These are phyloP conservation scores for Himalopsyche anomala DNA, from an alignment of 2,888 invertebrate genomes.

Conservation along the genomic window DNA sequence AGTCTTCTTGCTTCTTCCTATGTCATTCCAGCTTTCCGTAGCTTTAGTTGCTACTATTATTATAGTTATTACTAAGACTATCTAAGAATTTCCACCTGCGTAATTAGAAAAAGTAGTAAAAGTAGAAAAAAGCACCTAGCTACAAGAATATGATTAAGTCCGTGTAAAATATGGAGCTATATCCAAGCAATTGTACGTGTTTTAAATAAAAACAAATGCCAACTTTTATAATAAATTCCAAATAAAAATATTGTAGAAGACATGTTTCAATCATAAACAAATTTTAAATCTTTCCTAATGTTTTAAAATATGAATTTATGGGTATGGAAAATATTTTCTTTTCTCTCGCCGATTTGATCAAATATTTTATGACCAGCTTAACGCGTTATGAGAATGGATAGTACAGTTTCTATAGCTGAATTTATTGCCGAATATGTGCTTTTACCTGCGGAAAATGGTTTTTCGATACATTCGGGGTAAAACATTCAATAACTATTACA, in stretches of 20 bases:
- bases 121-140: no score
- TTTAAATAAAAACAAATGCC: no score
- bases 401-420: conserved; percentile 9
- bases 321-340: conserved; percentile 33
- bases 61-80: no score
- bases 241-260: neutral
- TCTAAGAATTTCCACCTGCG: no score
- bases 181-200: no score
- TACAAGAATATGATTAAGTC: no score
- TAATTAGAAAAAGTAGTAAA: no score
- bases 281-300: neutral
- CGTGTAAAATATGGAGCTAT: no score
- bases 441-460: conserved; percentile 17
- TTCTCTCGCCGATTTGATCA: conserved; percentile 41
- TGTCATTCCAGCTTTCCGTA: no score
- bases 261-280: neutral
- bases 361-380: conserved; percentile 41
- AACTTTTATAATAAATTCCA: neutral
- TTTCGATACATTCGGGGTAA: conserved; percentile 17
- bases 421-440: conserved; percentile 38
- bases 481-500: neutral
- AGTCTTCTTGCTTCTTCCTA: no score
- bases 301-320: neutral
- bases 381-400: conserved; percentile 20
- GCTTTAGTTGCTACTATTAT: no score